Conservation (phyloP, 2,113 vertebrate species). For the Felis chaus region DNA sequence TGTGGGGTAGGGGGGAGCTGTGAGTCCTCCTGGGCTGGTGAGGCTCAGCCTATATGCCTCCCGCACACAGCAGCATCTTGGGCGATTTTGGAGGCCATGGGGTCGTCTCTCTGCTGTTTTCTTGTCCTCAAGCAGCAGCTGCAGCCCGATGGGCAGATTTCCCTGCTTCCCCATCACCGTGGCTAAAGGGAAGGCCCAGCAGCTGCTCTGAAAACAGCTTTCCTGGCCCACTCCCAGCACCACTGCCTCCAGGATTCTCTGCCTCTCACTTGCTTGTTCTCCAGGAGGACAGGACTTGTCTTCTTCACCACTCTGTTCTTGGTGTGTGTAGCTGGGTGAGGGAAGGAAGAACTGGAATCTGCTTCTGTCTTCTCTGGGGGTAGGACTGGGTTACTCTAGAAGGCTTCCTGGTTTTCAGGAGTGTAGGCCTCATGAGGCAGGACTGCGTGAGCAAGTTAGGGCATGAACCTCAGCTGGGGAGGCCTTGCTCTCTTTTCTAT, state of each 20-base stretch:
- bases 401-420: background rate
- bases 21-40: background rate
- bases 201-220: background rate
- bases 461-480: background rate
- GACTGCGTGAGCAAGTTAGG: background rate
- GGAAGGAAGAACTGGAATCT: background rate
- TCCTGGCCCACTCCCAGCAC: accelerated
- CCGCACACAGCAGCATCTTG: background rate
- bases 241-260: accelerated
- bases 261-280: accelerated
- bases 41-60: background rate
- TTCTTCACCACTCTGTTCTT: background rate
- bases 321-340: background rate
- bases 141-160: background rate
- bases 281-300: background rate
- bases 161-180: too few relatives aligned
- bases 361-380: background rate
- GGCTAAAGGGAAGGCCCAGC: background rate
- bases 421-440: background rate
- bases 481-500: background rate
- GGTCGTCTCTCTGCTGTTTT: background rate
- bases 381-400: background rate
- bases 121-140: background rate
- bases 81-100: accelerated
- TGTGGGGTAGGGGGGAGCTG: background rate